phyloP scores from a whole-genome alignment of 2,113 vertebrate genomes.

The Pipa parva region DNA sequence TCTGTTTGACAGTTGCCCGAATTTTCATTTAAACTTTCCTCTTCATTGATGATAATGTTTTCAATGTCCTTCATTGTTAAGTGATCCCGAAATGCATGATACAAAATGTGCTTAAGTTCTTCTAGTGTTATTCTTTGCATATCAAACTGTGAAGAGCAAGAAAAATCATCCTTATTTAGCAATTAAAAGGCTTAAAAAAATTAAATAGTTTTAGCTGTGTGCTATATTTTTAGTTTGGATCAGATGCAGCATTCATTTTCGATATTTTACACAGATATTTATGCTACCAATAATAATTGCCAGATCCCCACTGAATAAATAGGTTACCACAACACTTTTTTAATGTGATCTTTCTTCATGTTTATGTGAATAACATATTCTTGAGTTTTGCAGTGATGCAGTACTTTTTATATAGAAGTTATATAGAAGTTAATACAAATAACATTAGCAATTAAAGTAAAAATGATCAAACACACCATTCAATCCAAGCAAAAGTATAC shows the following conservation, averaged over 20 bases:
- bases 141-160: slow-evolving; percentile 78
- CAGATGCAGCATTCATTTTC: not conserved
- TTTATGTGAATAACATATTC: too few relatives aligned
- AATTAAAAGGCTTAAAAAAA: not conserved
- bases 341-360: too few relatives aligned
- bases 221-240: not conserved
- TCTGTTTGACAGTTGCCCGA: slow-evolving; percentile 92
- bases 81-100: slow-evolving; percentile 95
- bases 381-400: too few relatives aligned
- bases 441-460: too few relatives aligned
- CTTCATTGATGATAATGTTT: slow-evolving; percentile 97
- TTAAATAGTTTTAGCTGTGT: not conserved
- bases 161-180: not conserved
- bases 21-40: slow-evolving; percentile 94
- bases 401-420: too few relatives aligned
- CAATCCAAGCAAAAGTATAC: too few relatives aligned
- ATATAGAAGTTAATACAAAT: too few relatives aligned
- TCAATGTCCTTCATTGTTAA: slow-evolving; percentile 99
- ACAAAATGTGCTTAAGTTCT: slow-evolving; percentile 95
- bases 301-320: too few relatives aligned
- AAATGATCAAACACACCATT: too few relatives aligned
- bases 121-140: slow-evolving; percentile 97
- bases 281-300: too few relatives aligned
- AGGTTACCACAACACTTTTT: too few relatives aligned
- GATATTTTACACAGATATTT: not conserved